Base-by-base conservation (phyloP, 2,797 vertebrate genomes). In the Chaetophractus vellerosus region DNA sequence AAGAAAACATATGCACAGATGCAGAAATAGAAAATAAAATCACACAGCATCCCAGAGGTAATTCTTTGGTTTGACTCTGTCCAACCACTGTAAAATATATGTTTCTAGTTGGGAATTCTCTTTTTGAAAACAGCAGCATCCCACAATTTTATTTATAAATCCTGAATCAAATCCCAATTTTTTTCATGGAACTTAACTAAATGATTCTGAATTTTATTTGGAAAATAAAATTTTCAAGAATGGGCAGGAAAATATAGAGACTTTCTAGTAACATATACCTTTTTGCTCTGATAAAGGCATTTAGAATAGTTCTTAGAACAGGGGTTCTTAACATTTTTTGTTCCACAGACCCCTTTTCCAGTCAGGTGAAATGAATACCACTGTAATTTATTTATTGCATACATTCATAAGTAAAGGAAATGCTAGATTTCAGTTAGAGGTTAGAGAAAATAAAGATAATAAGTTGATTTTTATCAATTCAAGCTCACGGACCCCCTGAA, bases 11-110 rank as follows among this genome's bases (percentile, higher is more conserved):
- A 52, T 52, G 15, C 9, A 55, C 23, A 83, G 45, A 72, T 76
- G 52, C 38, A 66, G 31, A 82, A 75, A 69, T 63, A 76, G 41
- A 55, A 83, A 84, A 85, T 59, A n/a, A 84, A 90, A 63, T 90
- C 61, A 72, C 48, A 71, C 33, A 72, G 14, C 9, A 79, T 63
- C 36, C 23, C 36, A 55, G 14, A 28, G 9, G 15, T 83, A 68
- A 83, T 76, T 83, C 23, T 28, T 93, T n/a, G 33, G 57, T 85
- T 33, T 90, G 84, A 90, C 45, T 55, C 45, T 85, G 84, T 71
- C 64, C 55, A 79, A 24, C 64, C 5, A 0, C 79, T 94, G 23
- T 36, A 79, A 94, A 94, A 90, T 55, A 26, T 33, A 41, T 41
- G 21, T 64, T 57, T 57, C 50, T 82, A 36, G 28, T 48, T 80